A percentile compares a stretch with the other conserved stretches of the same genome.
phyloP scores from a whole-genome alignment of 2,888 invertebrate genomes.

The Eupithecia subumbrata region DNA sequence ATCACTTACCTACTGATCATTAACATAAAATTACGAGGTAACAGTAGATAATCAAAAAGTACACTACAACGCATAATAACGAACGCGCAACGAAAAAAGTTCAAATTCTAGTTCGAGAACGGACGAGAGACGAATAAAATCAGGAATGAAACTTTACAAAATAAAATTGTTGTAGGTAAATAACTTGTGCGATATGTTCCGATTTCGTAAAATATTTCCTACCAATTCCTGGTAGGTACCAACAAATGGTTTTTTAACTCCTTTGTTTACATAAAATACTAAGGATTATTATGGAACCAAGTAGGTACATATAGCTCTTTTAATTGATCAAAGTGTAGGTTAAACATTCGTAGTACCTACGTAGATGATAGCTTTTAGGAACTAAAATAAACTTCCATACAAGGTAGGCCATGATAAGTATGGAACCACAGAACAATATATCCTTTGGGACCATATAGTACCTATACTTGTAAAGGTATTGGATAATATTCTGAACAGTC shows the following conservation, averaged over 20 bases:
- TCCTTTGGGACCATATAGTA: too few relatives aligned
- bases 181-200: not conserved
- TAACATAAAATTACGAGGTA: not conserved
- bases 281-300: not conserved
- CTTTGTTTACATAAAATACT: not conserved
- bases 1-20: not conserved
- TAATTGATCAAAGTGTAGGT: not conserved
- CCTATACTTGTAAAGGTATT: too few relatives aligned
- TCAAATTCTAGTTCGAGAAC: not conserved
- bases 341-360: not conserved
- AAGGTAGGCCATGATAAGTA: too few relatives aligned
- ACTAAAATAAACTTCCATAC: not conserved
- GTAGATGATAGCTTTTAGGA: not conserved
- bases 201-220: too few relatives aligned
- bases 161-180: not conserved
- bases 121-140: not conserved
- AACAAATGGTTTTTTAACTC: not conserved
- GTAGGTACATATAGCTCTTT: not conserved
- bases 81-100: too few relatives aligned
- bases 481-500: too few relatives aligned
- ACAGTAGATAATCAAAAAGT: too few relatives aligned
- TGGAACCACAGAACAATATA: too few relatives aligned
- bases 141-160: not conserved
- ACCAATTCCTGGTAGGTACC: too few relatives aligned
- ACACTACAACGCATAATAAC: too few relatives aligned